These are phyloP conservation scores for Enteromius unitaeniatus DNA, from an alignment of 2,797 vertebrate genomes.

Conservation along the genomic window DNA sequence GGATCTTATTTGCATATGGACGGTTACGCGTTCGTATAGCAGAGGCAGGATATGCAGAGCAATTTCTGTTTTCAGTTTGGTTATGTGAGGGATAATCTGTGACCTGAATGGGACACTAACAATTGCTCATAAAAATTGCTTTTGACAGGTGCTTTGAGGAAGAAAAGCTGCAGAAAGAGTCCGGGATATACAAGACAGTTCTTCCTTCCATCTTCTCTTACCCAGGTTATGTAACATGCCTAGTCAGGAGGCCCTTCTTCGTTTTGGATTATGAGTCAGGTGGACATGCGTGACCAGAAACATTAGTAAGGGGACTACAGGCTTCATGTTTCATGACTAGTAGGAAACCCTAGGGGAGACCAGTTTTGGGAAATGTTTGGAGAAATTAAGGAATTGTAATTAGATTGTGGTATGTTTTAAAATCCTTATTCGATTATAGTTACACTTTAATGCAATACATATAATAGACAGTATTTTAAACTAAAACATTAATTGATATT, in stretches of 20 bases:
- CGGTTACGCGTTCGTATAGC: neutral
- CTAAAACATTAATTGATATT: neutral
- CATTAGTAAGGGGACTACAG: neutral
- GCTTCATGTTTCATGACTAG: neutral
- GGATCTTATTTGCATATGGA: neutral
- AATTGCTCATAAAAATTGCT: neutral
- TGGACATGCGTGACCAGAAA: neutral
- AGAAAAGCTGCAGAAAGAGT: neutral
- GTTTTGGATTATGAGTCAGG: constrained; percentile 26
- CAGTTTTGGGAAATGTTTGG: neutral
- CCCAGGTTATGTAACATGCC: constrained; percentile 14
- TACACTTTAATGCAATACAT: neutral
- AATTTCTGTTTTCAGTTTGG: neutral
- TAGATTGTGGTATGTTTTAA: neutral
- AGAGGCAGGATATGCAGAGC: neutral
- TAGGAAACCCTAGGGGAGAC: neutral
- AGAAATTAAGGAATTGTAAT: neutral
- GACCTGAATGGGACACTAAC: neutral
- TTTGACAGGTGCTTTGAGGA: constrained; percentile 12
- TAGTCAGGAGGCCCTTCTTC: constrained; percentile 6
- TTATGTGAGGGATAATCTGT: neutral
- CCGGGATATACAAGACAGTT: constrained; percentile 1
- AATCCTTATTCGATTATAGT: neutral
- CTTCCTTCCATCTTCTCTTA: neutral
- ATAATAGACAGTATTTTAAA: neutral